phyloP scores from a whole-genome alignment of 2,888 invertebrate species.

The Tachystola acroxantha region DNA sequence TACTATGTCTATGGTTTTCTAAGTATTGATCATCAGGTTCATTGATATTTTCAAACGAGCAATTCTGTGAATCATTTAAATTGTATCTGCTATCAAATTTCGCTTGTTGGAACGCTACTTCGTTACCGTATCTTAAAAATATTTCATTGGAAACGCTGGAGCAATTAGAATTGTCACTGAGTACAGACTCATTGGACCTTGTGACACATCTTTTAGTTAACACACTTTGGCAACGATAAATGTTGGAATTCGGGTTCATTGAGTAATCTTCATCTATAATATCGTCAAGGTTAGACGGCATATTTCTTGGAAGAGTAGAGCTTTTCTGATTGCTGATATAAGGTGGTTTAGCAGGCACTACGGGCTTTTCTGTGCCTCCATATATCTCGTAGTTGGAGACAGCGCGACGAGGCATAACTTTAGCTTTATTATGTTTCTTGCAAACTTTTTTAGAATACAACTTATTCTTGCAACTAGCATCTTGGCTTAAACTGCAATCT shows the following conservation, averaged over 20 bases:
- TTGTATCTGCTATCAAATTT: constrained; percentile 68
- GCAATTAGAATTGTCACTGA: constrained; percentile 72
- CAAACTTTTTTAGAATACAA: constrained; percentile 72
- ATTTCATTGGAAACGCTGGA: constrained; percentile 74
- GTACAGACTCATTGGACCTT: constrained; percentile 74
- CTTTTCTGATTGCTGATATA: constrained; percentile 60
- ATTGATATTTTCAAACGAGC: constrained; percentile 65
- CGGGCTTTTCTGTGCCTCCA: constrained; percentile 58
- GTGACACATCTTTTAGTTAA: constrained; percentile 77
- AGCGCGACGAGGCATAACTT: constrained; percentile 80
- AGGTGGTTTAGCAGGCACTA: constrained; percentile 54
- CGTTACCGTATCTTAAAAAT: constrained; percentile 69
- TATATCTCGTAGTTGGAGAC: constrained; percentile 89
- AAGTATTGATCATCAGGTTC: constrained; percentile 59
- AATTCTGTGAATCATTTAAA: constrained; percentile 65
- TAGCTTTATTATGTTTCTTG: constrained; percentile 70
- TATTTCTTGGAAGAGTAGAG: constrained; percentile 68
- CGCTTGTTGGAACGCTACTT: constrained; percentile 69
- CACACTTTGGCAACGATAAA: constrained; percentile 71
- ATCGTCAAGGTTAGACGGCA: constrained; percentile 73
- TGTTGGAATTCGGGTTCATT: constrained; percentile 50
- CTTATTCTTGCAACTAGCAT: constrained; percentile 70
- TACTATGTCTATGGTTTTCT: constrained; percentile 81
- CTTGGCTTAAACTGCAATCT: constrained; percentile 80
- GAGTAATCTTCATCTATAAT: constrained; percentile 70